These are phyloP conservation scores for Eupeodes latifasciatus DNA, from an alignment of 2,888 invertebrate species.

Conservation along the genomic window DNA sequence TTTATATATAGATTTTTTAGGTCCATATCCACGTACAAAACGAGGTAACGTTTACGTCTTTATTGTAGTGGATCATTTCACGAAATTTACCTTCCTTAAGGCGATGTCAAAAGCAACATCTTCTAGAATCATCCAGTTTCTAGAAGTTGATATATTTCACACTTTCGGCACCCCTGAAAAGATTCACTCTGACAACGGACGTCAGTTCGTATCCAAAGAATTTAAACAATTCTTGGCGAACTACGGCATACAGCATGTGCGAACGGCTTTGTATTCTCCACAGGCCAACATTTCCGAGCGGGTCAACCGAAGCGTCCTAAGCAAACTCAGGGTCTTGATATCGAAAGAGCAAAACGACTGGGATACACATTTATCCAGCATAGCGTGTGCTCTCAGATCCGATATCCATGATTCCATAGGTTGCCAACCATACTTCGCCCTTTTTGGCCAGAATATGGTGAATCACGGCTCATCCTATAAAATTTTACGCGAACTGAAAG, in stretches of 20 bases:
- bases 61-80: slow-evolving; percentile 43
- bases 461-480: slow-evolving; percentile 18
- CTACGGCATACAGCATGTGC: slow-evolving; percentile 66
- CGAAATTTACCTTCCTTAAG: slow-evolving; percentile 49
- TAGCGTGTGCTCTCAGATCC: slow-evolving; percentile 17
- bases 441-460: slow-evolving; percentile 38
- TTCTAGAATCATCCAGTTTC: slow-evolving; percentile 3
- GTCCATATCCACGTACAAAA: slow-evolving; percentile 51
- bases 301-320: slow-evolving; percentile 78
- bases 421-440: slow-evolving; percentile 32
- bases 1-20: slow-evolving; percentile 51
- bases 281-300: slow-evolving; percentile 80
- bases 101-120: slow-evolving; percentile 24
- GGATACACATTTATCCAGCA: background rate
- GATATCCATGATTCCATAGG: slow-evolving; percentile 11
- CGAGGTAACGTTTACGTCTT: slow-evolving; percentile 33
- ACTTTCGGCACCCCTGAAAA: slow-evolving; percentile 77
- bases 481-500: slow-evolving; percentile 7
- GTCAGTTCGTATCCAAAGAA: slow-evolving; percentile 66
- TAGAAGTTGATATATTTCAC: slow-evolving; percentile 69
- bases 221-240: slow-evolving; percentile 46
- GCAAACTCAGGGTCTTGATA: slow-evolving; percentile 72
- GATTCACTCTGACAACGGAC: slow-evolving; percentile 77
- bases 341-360: slow-evolving; percentile 20
- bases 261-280: slow-evolving; percentile 78